Percentiles rank a stretch among this genome's conserved stretches.
Evolutionary conservation across 2,888 invertebrate species (phyloP).

Genomic region (Choreutis nemorana): DNA sequence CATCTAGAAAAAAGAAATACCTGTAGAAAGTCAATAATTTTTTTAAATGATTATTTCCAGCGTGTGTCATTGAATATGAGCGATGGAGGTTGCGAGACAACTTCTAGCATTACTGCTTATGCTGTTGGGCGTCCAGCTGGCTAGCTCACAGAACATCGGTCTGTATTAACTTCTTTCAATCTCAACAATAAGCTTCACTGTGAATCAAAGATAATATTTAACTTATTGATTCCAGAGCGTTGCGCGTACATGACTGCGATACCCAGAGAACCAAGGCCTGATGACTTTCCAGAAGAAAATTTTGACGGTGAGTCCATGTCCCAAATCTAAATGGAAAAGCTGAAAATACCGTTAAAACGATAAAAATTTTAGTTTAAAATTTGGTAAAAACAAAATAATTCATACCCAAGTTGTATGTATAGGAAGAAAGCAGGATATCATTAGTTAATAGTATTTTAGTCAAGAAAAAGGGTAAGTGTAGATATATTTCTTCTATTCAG

Average conservation of each 20-base stretch:
- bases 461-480: slow-evolving; percentile 1
- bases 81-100: slow-evolving; percentile 24
- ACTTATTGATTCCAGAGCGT: slow-evolving; percentile 17
- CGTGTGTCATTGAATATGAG: slow-evolving; percentile 20
- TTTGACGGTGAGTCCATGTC: slow-evolving; percentile 29
- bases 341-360: too few species aligned
- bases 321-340: too few species aligned
- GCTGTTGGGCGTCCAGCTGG: slow-evolving; percentile 12
- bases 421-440: too few species aligned
- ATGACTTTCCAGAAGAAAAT: slow-evolving; percentile 21
- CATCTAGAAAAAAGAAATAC: too few species aligned
- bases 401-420: too few species aligned
- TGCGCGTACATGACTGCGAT: slow-evolving; percentile 40
- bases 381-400: neutral
- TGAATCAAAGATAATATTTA: neutral
- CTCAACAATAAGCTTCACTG: neutral
- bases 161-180: too few species aligned
- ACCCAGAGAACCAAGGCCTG: slow-evolving; percentile 35
- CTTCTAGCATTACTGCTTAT: slow-evolving; percentile 18
- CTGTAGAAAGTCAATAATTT: too few species aligned
- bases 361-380: too few species aligned
- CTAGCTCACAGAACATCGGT: slow-evolving; percentile 22
- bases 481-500: slow-evolving; percentile 15
- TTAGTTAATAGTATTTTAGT: neutral
- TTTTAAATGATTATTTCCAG: too few species aligned